A percentile compares a stretch with the other conserved stretches of the same genome.
Conservation (phyloP, 2,888 invertebrate genomes). For the Himalopsyche tibetana region DNA sequence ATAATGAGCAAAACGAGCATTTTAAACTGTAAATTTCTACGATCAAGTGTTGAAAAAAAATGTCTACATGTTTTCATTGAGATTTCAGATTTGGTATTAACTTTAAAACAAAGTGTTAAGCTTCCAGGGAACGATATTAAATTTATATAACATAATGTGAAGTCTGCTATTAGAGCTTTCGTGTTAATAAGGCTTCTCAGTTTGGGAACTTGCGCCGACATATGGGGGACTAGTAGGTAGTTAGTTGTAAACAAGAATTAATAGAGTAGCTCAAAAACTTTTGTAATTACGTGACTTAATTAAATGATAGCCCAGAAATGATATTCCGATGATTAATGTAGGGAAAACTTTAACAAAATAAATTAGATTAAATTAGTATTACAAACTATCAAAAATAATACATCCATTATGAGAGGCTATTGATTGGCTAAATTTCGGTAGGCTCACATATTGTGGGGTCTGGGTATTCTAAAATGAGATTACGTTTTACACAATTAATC, state of each 20-base stretch:
- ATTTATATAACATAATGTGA: neutral
- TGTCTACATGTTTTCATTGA: too few species aligned
- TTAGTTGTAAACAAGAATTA: conserved; percentile 38
- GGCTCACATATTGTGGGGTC: conserved; percentile 8
- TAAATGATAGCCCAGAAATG: conserved; percentile 41
- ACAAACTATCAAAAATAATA: conserved; percentile 32
- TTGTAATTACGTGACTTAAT: conserved; percentile 41
- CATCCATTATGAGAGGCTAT: conserved; percentile 14
- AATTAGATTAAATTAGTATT: conserved; percentile 31
- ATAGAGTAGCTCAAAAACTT: conserved; percentile 40
- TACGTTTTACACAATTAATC: too few species aligned
- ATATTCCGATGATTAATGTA: conserved; percentile 42
- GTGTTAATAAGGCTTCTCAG: neutral
- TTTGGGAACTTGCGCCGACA: conserved; percentile 8
- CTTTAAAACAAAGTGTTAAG: too few species aligned
- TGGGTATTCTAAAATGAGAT: neutral
- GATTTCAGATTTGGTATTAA: too few species aligned
- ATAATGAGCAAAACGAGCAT: too few species aligned
- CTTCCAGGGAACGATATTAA: too few species aligned
- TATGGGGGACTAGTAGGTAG: conserved; percentile 37
- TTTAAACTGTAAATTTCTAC: too few species aligned
- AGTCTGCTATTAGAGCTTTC: neutral
- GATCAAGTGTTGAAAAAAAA: too few species aligned
- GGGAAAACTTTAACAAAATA: conserved; percentile 33
- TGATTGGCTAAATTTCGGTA: neutral